phyloP scores from a whole-genome alignment of 2,797 vertebrate species.

The Euphonia xanthogaster region DNA sequence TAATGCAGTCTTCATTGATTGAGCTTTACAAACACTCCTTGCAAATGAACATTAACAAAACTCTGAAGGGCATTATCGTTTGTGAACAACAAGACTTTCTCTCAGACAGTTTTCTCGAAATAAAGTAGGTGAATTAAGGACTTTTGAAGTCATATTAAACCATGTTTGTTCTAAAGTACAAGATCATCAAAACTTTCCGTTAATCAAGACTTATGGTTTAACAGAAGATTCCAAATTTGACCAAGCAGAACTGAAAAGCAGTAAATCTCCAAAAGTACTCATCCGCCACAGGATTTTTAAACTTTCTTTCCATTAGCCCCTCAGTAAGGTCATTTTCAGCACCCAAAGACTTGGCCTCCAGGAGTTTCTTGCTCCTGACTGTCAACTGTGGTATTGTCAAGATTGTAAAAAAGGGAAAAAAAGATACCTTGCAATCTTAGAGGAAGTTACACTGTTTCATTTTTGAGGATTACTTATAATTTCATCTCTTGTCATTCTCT shows the following conservation, averaged over 20 bases:
- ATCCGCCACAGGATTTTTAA: background rate
- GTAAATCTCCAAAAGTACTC: background rate
- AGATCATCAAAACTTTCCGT: background rate
- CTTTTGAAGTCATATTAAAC: background rate
- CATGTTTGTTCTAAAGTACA: background rate
- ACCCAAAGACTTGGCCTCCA: background rate
- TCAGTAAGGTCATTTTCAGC: background rate
- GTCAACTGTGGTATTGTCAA: background rate
- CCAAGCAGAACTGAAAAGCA: background rate
- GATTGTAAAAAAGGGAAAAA: background rate
- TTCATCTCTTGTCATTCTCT: background rate
- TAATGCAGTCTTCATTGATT: background rate
- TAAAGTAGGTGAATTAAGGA: background rate
- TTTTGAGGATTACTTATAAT: background rate
- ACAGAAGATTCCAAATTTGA: background rate
- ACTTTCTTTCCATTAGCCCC: background rate
- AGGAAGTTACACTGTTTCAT: background rate
- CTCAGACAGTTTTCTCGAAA: background rate
- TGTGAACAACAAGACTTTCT: background rate
- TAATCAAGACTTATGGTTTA: background rate
- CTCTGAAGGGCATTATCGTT: accelerated
- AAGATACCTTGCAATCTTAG: background rate
- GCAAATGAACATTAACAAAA: background rate
- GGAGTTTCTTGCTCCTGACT: background rate
- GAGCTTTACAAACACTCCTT: background rate